These are phyloP conservation scores for Psilopsiagon aymara DNA, from an alignment of 2,113 vertebrate species.

Conservation along the genomic window DNA sequence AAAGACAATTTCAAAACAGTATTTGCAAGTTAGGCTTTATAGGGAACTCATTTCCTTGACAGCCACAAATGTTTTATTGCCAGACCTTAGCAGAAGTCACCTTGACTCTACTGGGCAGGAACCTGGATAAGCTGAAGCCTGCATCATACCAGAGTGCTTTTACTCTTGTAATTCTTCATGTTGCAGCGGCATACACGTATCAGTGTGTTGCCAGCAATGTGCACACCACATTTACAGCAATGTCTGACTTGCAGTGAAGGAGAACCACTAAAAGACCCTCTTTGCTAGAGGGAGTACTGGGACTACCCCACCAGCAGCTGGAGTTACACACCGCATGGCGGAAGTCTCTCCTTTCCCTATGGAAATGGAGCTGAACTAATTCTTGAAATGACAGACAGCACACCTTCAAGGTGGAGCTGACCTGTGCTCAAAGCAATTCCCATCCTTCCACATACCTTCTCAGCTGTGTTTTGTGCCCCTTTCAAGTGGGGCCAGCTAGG, in stretches of 20 bases:
- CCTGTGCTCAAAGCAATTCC: not conserved
- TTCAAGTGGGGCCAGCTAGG: not conserved
- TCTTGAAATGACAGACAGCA: not conserved
- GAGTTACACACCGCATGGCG: not conserved
- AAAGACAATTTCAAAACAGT: not conserved
- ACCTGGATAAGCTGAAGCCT: not conserved
- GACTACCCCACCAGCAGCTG: not conserved
- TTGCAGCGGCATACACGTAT: rapidly evolving
- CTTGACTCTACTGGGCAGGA: not conserved
- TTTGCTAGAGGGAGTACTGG: not conserved
- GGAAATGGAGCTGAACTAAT: not conserved
- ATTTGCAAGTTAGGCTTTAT: not conserved
- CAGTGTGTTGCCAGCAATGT: not conserved
- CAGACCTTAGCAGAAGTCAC: not conserved
- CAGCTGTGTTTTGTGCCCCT: not conserved
- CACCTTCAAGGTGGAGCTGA: not conserved
- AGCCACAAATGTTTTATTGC: not conserved
- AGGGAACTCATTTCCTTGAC: not conserved
- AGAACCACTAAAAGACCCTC: not conserved
- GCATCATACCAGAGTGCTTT: not conserved
- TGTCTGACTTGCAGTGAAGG: not conserved
- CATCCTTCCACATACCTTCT: not conserved
- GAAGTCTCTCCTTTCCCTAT: not conserved
- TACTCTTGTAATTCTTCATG: not conserved
- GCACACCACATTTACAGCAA: not conserved